A percentile compares a stretch with the other conserved stretches of the same genome.
phyloP scores from a whole-genome alignment of 2,113 vertebrate genomes.

The Henicopernis longicauda region DNA sequence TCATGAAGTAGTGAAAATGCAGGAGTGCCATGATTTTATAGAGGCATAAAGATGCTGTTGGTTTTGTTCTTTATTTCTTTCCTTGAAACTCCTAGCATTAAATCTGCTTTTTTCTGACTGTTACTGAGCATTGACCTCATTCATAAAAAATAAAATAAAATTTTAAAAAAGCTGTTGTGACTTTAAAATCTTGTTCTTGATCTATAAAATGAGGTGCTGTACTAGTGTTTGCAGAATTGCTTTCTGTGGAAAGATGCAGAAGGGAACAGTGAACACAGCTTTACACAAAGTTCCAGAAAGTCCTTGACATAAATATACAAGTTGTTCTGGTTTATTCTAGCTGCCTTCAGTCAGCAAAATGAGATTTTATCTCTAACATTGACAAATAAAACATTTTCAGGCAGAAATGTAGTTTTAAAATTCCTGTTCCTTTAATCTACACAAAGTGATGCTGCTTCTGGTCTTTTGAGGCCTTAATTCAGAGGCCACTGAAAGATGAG shows the following conservation, averaged over 20 bases:
- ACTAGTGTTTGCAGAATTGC: background rate
- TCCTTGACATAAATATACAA: background rate
- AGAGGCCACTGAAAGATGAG: background rate
- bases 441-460: background rate
- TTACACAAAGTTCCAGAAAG: background rate
- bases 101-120: background rate
- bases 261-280: background rate
- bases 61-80: background rate
- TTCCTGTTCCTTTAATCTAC: background rate
- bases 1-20: background rate
- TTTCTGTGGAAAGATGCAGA: background rate
- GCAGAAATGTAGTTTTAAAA: background rate
- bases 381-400: background rate
- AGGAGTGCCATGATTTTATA: background rate
- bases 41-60: background rate
- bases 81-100: background rate
- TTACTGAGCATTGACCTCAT: background rate
- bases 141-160: background rate
- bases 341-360: background rate
- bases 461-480: background rate
- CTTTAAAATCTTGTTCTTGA: background rate
- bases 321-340: background rate
- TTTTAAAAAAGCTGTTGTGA: accelerated
- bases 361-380: background rate
- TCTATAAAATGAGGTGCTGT: background rate